phyloP scores from a whole-genome alignment of 2,888 invertebrate genomes.

The Myopa testacea region DNA sequence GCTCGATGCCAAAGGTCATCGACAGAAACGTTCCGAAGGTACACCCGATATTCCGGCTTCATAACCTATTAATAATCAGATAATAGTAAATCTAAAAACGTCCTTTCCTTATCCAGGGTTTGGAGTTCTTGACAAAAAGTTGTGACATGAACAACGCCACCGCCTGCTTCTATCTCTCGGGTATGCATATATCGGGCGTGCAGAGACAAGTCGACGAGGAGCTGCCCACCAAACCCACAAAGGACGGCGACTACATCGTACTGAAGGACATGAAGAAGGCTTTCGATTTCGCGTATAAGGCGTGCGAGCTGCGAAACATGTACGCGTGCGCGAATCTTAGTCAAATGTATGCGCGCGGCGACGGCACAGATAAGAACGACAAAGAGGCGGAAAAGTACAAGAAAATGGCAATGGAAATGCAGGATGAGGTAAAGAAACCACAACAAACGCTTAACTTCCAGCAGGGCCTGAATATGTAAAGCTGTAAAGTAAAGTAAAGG shows the following conservation, averaged over 20 bases:
- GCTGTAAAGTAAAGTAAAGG: not conserved
- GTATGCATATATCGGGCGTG: conserved; percentile 82
- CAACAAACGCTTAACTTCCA: conserved; percentile 71
- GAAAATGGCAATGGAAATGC: conserved; percentile 77
- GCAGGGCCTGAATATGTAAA: conserved; percentile 67
- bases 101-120: conserved; percentile 66
- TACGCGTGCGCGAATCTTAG: conserved; percentile 92
- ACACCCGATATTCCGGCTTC: conserved; percentile 43
- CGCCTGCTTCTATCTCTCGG: conserved; percentile 85
- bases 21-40: conserved; percentile 74
- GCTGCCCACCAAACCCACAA: conserved; percentile 36
- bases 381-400: conserved; percentile 80
- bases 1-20: conserved; percentile 70
- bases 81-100: too few species aligned
- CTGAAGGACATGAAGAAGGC: conserved; percentile 81
- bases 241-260: conserved; percentile 70
- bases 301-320: conserved; percentile 86
- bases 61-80: too few species aligned
- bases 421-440: conserved; percentile 75
- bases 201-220: conserved; percentile 70
- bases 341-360: conserved; percentile 86
- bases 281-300: conserved; percentile 80
- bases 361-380: conserved; percentile 81
- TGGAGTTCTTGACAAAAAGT: conserved; percentile 73
- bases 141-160: conserved; percentile 74